Evolutionary conservation across 2,113 vertebrate genomes (phyloP).

Genomic region (Andinoacara biseriatus): DNA sequence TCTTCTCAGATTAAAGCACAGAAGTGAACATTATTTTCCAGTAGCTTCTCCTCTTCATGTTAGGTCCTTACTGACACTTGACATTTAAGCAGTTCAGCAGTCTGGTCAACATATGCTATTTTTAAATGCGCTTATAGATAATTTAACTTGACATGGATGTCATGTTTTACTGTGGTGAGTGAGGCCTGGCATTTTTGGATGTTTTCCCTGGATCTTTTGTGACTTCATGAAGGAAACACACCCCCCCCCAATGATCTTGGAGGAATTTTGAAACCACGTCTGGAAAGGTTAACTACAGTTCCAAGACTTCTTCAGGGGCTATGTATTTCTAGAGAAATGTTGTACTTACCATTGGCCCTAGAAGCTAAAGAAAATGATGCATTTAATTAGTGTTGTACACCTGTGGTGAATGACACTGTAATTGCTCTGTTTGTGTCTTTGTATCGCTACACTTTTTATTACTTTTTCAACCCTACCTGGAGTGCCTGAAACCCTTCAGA

Average conservation of each 20-base stretch:
- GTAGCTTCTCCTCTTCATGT: neutral
- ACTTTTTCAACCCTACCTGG: neutral
- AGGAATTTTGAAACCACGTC: neutral
- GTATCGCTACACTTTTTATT: neutral
- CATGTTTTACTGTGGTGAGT: neutral
- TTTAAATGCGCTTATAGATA: no score
- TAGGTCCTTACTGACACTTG: no score
- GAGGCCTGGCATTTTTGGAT: neutral
- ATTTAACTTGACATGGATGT: no score
- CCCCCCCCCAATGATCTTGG: neutral
- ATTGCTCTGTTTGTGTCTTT: neutral
- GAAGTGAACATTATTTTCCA: neutral
- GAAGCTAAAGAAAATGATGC: conserved; percentile 3
- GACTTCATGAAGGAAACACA: neutral
- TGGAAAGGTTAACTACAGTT: neutral
- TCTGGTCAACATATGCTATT: no score
- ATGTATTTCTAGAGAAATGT: neutral
- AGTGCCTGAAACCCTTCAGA: neutral
- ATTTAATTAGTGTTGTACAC: neutral
- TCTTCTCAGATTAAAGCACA: neutral
- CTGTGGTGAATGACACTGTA: neutral
- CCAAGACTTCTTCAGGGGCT: neutral
- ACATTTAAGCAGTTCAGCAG: no score
- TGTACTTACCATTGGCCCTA: neutral
- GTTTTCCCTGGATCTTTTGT: neutral